Conservation (phyloP, 2,113 vertebrate species). For the Stictonetta naevosa region DNA sequence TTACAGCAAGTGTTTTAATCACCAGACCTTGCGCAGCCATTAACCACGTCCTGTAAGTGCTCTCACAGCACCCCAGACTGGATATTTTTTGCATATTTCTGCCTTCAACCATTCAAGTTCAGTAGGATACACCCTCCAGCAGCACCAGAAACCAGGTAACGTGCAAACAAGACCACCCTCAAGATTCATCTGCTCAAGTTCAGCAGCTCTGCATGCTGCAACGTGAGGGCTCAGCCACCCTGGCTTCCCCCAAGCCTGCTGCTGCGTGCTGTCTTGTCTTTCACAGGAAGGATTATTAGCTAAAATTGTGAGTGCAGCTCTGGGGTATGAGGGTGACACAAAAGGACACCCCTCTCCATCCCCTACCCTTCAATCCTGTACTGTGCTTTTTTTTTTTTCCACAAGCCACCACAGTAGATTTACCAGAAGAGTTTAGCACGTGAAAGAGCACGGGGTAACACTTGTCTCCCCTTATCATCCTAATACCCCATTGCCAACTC, state of each 20-base stretch:
- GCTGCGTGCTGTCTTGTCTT: neutral
- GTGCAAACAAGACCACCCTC: neutral
- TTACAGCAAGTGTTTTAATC: constrained; percentile 12
- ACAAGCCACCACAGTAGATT: neutral
- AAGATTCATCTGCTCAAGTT: neutral
- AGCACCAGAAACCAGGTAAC: neutral
- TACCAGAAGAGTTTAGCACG: neutral
- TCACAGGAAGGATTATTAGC: neutral
- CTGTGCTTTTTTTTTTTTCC: neutral
- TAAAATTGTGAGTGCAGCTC: neutral
- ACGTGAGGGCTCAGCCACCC: rapidly evolving
- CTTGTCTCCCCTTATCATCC: neutral
- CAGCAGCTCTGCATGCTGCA: neutral
- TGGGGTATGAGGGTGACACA: rapidly evolving
- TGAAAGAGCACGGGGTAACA: neutral
- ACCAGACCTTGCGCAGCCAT: neutral
- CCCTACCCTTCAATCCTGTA: neutral
- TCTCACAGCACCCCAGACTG: neutral
- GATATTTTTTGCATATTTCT: neutral
- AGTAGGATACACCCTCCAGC: neutral
- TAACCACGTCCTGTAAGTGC: neutral
- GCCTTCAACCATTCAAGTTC: neutral
- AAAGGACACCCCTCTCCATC: neutral
- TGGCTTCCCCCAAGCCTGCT: rapidly evolving
- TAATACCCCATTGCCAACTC: neutral